phyloP scores from a whole-genome alignment of 2,888 invertebrate species.

The Thalpophila matura region DNA sequence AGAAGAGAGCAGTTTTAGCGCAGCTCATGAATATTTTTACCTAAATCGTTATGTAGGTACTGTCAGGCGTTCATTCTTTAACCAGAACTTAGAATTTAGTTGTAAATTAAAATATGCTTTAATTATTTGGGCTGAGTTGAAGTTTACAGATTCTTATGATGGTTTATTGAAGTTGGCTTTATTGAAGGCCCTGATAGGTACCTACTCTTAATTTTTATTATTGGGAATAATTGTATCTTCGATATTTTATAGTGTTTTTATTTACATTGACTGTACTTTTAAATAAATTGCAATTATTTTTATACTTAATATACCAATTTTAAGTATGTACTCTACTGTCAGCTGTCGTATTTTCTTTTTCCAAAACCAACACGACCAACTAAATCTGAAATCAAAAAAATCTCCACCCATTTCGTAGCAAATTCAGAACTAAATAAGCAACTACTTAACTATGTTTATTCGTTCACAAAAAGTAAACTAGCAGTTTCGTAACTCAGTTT shows the following conservation, averaged over 20 bases:
- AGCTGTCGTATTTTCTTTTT: neutral
- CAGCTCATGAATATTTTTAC: slow-evolving; percentile 47
- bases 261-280: no score
- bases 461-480: slow-evolving; percentile 6
- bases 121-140: neutral
- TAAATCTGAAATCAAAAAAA: neutral
- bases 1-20: neutral
- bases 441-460: slow-evolving; percentile 26
- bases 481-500: slow-evolving; percentile 12
- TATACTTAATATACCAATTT: no score
- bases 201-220: neutral
- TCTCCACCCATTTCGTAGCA: neutral
- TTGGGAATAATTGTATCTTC: neutral
- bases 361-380: neutral
- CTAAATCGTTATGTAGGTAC: slow-evolving; percentile 6
- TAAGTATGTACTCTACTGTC: no score
- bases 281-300: no score
- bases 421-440: neutral
- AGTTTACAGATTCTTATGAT: neutral
- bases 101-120: slow-evolving; percentile 2
- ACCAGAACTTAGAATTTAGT: neutral
- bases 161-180: neutral
- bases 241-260: no score
- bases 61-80: neutral
- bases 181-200: neutral